Conservation (phyloP, 2,797 vertebrate species). For the Mycteria americana region DNA sequence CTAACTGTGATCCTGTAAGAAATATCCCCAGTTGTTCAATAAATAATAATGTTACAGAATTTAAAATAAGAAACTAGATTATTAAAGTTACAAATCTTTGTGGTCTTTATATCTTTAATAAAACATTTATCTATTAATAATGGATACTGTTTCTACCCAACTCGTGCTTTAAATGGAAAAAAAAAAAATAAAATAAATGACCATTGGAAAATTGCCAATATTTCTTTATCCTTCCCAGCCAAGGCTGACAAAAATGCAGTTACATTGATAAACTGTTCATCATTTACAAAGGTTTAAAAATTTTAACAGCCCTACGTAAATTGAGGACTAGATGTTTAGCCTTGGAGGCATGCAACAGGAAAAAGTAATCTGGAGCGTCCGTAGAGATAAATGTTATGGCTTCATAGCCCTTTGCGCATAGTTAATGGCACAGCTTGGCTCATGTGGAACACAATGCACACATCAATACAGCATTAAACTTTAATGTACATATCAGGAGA, state of each 20-base stretch:
- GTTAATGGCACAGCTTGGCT: background rate
- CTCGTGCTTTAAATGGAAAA: slow-evolving; percentile 16
- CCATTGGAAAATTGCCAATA: slow-evolving; percentile 52
- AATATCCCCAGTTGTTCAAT: slow-evolving; percentile 53
- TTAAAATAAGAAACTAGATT: slow-evolving; percentile 70
- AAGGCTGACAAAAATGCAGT: slow-evolving; percentile 52
- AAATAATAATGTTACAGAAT: slow-evolving; percentile 62
- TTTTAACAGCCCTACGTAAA: slow-evolving; percentile 60
- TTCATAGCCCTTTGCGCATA: background rate
- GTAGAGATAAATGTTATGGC: slow-evolving; percentile 17
- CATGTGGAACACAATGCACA: background rate
- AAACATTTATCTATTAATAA: slow-evolving; percentile 76
- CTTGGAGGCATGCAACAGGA: slow-evolving; percentile 36
- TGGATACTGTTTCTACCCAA: slow-evolving; percentile 61
- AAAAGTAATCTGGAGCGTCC: background rate
- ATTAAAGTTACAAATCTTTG: slow-evolving; percentile 80
- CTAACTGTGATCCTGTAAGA: slow-evolving; percentile 25
- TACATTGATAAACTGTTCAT: slow-evolving; percentile 48
- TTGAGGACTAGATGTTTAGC: slow-evolving; percentile 40
- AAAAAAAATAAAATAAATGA: slow-evolving; percentile 22
- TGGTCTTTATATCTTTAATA: slow-evolving; percentile 72
- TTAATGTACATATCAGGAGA: background rate
- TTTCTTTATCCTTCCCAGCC: slow-evolving; percentile 49
- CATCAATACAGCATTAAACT: background rate
- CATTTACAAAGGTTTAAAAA: slow-evolving; percentile 67